These are phyloP conservation scores for Rhinogobio ventralis DNA, from an alignment of 2,797 vertebrate species.

Conservation along the genomic window DNA sequence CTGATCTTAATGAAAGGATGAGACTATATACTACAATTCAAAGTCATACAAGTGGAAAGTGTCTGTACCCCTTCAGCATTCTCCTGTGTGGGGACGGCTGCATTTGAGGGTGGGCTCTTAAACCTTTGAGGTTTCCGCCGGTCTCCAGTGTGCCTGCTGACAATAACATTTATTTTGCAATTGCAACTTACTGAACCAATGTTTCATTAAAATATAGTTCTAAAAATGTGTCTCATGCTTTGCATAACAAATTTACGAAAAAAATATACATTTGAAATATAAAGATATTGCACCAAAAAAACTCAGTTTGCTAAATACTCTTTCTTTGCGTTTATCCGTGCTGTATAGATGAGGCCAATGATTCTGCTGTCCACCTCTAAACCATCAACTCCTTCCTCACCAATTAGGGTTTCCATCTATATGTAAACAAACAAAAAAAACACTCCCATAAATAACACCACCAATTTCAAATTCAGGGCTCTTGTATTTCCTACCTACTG, in stretches of 20 bases:
- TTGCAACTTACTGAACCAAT: not conserved
- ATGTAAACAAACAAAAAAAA: conserved; percentile 1
- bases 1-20: not conserved
- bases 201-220: not conserved
- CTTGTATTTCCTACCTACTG: no score
- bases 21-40: not conserved
- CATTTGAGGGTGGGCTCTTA: not conserved
- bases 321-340: conserved; percentile 72
- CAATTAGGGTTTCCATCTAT: conserved; percentile 69
- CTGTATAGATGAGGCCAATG: conserved; percentile 76
- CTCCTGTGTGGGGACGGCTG: not conserved
- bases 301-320: conserved; percentile 58
- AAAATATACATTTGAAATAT: not conserved
- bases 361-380: conserved; percentile 76
- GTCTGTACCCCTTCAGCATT: conserved; percentile 31
- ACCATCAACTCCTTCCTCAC: conserved; percentile 68
- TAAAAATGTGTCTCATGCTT: not conserved
- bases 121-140: not conserved
- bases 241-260: not conserved
- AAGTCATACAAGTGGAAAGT: not conserved
- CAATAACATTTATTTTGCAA: not conserved
- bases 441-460: not conserved
- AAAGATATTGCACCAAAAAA: not conserved
- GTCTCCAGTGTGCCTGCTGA: conserved; percentile 27
- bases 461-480: not conserved